Base-by-base conservation (phyloP, 64 coral and sea anemone genomes). In the Porites australiensis region DNA sequence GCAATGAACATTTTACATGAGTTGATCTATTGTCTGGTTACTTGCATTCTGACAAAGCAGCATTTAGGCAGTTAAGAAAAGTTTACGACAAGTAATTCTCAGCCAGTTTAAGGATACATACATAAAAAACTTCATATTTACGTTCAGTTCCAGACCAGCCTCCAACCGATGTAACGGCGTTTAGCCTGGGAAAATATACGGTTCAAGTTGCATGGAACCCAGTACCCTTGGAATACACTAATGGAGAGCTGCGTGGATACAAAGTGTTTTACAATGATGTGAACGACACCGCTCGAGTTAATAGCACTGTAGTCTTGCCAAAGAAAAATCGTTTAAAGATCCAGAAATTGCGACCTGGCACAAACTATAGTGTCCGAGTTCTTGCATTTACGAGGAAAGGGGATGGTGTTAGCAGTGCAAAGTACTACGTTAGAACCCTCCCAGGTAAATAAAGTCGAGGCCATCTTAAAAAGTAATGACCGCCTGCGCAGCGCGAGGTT, bases 341-440 rank as follows among this genome's bases (percentile, higher is more conserved):
- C 44, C 1, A 45, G 8, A 44, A 44, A 74, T 48, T 74, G 10
- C 51, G 47, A 77, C 1, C 74, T 1, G 54, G 54, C 50, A 77
- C 74, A 0, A 77, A 52, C 6, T 77, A 77, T 19, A 77, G 47
- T 52, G 51, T 77, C 18, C 74, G 54, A 16, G 19, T 77, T 19
- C 74, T 77, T 74, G 72, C 72, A 27, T 74, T 74, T 74, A 74
- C 72, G 46, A 44, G 43, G 8, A 74, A 74, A 13, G 74, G 74
- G 6, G 44, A 77, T 77, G 74, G 74, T 4, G 15, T 6, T 21
- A 51, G 49, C 5, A 77, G 74, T 52, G 16, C 48, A 49, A 14
- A 48, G 3, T 77, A 53, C 74, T 52, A 3, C 6, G 74, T 44
- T 9, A 77, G 15, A 77, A 77, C 74, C 21, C 18, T 15, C 0